Evolutionary conservation across 2,113 vertebrate genomes (phyloP).

Genomic region (Trachemys scripta): DNA sequence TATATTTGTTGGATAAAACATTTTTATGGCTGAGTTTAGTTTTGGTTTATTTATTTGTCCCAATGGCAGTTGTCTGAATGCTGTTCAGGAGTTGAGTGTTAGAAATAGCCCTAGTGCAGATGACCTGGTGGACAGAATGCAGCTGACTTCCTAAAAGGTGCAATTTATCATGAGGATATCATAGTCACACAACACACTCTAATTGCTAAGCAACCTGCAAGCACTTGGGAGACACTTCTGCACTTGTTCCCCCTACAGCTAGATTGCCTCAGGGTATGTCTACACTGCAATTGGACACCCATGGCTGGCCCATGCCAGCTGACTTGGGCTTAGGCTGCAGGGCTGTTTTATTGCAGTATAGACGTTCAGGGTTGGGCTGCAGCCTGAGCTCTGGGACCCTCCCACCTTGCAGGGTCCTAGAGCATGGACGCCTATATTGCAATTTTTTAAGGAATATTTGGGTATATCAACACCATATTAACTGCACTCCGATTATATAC

Average conservation of each 20-base stretch:
- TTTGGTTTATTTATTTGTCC: background rate
- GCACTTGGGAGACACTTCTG: background rate
- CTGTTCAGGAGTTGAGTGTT: background rate
- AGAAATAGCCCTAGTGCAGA: background rate
- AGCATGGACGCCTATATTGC: background rate
- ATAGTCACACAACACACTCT: background rate
- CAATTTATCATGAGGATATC: background rate
- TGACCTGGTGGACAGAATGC: background rate
- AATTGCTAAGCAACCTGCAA: background rate
- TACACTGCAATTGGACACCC: background rate
- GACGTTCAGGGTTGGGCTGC: background rate
- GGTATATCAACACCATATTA: rapidly evolving
- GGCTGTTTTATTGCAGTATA: background rate
- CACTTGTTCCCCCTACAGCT: background rate
- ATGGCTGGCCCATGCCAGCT: background rate
- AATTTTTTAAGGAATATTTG: background rate
- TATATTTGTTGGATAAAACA: background rate
- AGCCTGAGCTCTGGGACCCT: background rate
- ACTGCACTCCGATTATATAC: background rate
- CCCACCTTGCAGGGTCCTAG: background rate
- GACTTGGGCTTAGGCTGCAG: background rate
- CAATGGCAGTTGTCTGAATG: background rate
- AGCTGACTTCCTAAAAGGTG: background rate
- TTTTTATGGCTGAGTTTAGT: background rate
- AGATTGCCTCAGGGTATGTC: background rate